These are phyloP conservation scores for Spinibarbus caldwelli DNA, from an alignment of 2,797 vertebrate genomes.

Conservation along the genomic window DNA sequence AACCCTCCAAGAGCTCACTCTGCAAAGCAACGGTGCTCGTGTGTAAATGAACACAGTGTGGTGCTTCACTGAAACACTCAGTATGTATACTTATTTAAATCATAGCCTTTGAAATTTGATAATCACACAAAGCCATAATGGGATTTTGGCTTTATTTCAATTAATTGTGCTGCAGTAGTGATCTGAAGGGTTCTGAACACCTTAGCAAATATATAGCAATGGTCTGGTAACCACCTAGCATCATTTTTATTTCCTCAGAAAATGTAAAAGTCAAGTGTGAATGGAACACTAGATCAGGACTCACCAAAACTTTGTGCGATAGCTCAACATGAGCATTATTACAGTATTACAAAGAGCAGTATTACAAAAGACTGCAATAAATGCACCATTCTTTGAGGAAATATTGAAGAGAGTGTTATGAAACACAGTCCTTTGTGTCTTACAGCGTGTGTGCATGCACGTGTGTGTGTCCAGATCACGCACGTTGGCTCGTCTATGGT, in stretches of 20 bases:
- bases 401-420: background rate
- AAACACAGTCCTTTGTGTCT: background rate
- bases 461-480: background rate
- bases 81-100: background rate
- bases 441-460: background rate
- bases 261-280: background rate
- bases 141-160: background rate
- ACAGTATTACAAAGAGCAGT: background rate
- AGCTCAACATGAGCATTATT: background rate
- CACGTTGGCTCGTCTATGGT: constrained; percentile 7
- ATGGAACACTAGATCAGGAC: background rate
- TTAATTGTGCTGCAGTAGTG: background rate
- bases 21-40: background rate
- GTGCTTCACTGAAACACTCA: background rate
- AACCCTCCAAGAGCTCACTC: background rate
- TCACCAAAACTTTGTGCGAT: background rate
- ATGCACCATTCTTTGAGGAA: constrained; percentile 1
- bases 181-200: background rate
- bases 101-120: background rate
- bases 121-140: background rate
- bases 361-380: constrained; percentile 12
- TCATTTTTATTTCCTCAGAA: background rate
- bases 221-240: background rate
- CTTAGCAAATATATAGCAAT: background rate
- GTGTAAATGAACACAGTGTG: constrained; percentile 5